Evolutionary conservation across 2,797 vertebrate species (phyloP).

Genomic region (Phoeniculus purpureus): DNA sequence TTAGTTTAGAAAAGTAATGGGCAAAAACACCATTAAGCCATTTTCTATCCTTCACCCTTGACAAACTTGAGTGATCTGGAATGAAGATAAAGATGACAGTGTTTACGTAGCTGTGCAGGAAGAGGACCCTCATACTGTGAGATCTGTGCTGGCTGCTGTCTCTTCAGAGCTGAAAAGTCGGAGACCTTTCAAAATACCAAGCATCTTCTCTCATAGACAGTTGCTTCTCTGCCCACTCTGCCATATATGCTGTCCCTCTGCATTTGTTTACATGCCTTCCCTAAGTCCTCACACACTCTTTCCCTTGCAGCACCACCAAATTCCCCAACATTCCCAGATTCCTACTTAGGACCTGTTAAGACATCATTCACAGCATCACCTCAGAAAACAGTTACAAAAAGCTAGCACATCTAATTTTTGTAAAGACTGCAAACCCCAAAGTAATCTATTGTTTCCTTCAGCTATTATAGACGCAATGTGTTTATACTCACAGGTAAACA

Average conservation of each 20-base stretch:
- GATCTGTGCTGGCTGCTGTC: background rate
- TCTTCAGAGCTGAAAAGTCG: background rate
- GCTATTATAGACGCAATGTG: background rate
- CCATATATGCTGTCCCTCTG: background rate
- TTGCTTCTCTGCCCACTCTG: background rate
- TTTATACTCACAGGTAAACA: background rate
- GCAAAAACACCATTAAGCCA: background rate
- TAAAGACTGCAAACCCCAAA: background rate
- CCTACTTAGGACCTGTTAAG: conserved; percentile 35
- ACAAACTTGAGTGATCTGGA: background rate
- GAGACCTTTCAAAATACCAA: background rate
- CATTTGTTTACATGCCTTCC: background rate
- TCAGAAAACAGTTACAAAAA: conserved; percentile 19
- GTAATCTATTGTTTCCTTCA: background rate
- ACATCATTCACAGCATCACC: conserved; percentile 54
- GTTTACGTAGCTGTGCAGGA: background rate
- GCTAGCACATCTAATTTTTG: background rate
- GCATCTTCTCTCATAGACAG: background rate
- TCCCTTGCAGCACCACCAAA: background rate
- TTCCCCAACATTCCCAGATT: background rate
- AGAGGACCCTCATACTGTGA: background rate
- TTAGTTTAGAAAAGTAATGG: background rate
- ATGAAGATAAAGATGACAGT: background rate
- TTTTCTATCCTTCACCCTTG: background rate
- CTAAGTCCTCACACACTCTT: background rate